These are phyloP conservation scores for Fabriciana adippe DNA, from an alignment of 2,888 invertebrate species.

Conservation along the genomic window DNA sequence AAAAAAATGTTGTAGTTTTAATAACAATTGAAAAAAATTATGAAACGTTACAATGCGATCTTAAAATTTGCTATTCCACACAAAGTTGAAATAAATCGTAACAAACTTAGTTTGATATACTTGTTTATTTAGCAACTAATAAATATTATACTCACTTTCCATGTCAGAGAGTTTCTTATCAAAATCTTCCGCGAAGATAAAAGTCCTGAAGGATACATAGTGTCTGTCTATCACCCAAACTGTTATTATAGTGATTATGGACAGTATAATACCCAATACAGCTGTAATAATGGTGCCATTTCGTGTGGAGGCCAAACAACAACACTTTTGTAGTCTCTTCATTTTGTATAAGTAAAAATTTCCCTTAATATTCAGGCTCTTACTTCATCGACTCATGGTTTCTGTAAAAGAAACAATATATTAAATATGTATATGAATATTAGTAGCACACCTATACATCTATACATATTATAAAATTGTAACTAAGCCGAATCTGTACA, in stretches of 20 bases:
- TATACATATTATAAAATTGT: too few species aligned
- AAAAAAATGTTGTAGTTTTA: constrained; percentile 50
- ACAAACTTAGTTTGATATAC: not conserved
- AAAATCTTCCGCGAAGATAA: constrained; percentile 85
- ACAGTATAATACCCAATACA: constrained; percentile 87
- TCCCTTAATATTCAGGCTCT: constrained; percentile 4
- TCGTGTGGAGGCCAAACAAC: constrained; percentile 87
- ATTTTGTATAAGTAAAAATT: constrained; percentile 47
- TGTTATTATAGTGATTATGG: constrained; percentile 86
- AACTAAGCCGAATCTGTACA: too few species aligned
- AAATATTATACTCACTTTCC: constrained; percentile 76
- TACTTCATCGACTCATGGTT: constrained; percentile 43
- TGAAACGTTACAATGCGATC: too few species aligned
- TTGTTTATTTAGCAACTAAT: not conserved
- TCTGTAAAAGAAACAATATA: constrained; percentile 41
- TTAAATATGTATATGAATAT: not conserved
- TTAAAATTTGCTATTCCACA: not conserved
- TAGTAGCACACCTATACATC: too few species aligned
- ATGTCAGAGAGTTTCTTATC: constrained; percentile 82
- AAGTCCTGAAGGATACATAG: constrained; percentile 88
- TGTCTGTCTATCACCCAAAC: constrained; percentile 83
- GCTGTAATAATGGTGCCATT: constrained; percentile 89
- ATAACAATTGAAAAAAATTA: too few species aligned
- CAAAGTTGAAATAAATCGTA: constrained; percentile 3
- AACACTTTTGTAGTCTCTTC: constrained; percentile 85